Evolutionary conservation across 2,797 vertebrate species (phyloP).

Genomic region (Gymnopithys bicolor): DNA sequence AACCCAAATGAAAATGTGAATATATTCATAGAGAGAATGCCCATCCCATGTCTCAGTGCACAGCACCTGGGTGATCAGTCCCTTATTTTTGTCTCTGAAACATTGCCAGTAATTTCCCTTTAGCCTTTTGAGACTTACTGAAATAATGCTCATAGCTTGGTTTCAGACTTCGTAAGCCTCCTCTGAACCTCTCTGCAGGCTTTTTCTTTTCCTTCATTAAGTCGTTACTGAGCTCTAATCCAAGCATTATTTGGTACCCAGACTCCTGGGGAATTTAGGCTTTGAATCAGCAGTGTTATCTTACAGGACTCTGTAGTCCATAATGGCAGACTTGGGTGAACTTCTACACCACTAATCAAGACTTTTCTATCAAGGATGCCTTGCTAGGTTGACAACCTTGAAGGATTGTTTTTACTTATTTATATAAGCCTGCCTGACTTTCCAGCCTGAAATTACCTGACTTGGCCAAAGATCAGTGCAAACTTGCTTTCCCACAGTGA

Average conservation of each 20-base stretch:
- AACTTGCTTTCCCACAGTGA: background rate
- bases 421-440: background rate
- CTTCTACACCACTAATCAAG: background rate
- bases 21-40: background rate
- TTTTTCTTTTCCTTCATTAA: background rate
- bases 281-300: background rate
- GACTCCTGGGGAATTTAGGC: background rate
- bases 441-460: background rate
- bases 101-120: background rate
- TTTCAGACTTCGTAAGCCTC: background rate
- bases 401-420: background rate
- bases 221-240: background rate
- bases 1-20: background rate
- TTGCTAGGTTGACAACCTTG: background rate
- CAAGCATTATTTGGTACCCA: background rate
- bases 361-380: background rate
- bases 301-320: background rate
- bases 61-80: background rate
- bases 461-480: background rate
- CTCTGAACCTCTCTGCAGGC: background rate
- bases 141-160: background rate
- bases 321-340: background rate
- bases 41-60: background rate
- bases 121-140: background rate
- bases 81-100: background rate